These are phyloP conservation scores for Pseudomyrmex sp. DNA, from an alignment of 1,140 invertebrate species.

Conservation along the genomic window DNA sequence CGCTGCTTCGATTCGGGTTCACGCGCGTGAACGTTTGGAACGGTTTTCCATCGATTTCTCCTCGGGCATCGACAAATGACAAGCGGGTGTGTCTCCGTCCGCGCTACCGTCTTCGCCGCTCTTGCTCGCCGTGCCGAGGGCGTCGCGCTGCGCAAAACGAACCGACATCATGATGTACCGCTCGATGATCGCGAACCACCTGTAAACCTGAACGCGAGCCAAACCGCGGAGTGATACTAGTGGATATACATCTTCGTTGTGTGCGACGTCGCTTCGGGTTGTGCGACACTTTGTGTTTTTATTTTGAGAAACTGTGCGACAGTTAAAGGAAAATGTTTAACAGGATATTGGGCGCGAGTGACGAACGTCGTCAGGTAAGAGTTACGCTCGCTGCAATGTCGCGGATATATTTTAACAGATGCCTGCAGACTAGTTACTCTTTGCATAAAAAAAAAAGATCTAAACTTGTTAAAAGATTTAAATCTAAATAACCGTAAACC, in stretches of 20 bases:
- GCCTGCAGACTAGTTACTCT: too few relatives aligned
- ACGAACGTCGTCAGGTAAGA: background rate
- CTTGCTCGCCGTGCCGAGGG: background rate
- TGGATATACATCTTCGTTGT: background rate
- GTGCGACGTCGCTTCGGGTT: background rate
- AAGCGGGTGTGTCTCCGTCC: constrained; percentile 18
- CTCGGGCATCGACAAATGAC: constrained; percentile 22
- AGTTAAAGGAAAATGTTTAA: background rate
- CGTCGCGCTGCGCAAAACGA: background rate
- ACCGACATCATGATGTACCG: constrained; percentile 15
- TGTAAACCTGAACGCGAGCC: constrained; percentile 37
- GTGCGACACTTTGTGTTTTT: background rate
- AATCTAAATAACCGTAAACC: too few relatives aligned
- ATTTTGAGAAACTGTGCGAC: constrained; percentile 1
- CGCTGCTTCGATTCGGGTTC: background rate
- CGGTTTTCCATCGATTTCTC: constrained; percentile 15
- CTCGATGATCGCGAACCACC: constrained; percentile 37
- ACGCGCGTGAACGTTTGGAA: constrained; percentile 35
- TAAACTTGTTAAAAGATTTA: too few relatives aligned
- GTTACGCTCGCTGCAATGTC: too few relatives aligned
- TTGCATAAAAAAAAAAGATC: too few relatives aligned
- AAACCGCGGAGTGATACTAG: background rate
- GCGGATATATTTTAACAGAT: too few relatives aligned
- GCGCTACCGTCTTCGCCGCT: background rate
- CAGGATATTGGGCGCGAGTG: background rate